phyloP scores from a whole-genome alignment of 2,113 vertebrate genomes.

The Eudyptes chrysolophus region DNA sequence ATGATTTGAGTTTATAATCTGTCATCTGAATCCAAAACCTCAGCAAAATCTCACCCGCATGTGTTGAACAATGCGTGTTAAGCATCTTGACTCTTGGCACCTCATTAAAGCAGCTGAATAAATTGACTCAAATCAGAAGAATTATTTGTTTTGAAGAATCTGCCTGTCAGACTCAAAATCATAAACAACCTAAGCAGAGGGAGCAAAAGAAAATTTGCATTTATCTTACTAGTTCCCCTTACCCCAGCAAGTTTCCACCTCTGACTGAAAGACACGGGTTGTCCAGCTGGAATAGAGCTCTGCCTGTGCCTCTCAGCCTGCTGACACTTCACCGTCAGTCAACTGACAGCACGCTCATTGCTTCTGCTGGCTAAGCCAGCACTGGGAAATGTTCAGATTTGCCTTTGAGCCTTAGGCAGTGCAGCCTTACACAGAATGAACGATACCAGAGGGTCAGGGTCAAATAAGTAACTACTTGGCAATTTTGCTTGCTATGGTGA shows the following conservation, averaged over 20 bases:
- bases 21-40: not conserved
- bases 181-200: not conserved
- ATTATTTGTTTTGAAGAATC: not conserved
- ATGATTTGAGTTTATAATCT: not conserved
- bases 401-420: not conserved
- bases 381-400: not conserved
- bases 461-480: not conserved
- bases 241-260: not conserved
- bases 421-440: not conserved
- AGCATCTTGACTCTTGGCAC: not conserved
- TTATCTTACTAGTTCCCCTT: not conserved
- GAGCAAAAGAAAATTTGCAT: not conserved
- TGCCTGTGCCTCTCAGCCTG: not conserved
- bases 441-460: rapidly evolving
- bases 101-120: not conserved
- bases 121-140: not conserved
- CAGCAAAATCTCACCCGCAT: not conserved
- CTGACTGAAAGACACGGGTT: not conserved
- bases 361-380: not conserved
- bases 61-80: not conserved
- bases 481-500: not conserved
- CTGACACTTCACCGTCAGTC: not conserved
- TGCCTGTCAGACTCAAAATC: not conserved
- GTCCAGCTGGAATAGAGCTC: not conserved
- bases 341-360: not conserved